Evolutionary conservation across 2,888 invertebrate genomes (phyloP).

Genomic region (Eupithecia vulgata): DNA sequence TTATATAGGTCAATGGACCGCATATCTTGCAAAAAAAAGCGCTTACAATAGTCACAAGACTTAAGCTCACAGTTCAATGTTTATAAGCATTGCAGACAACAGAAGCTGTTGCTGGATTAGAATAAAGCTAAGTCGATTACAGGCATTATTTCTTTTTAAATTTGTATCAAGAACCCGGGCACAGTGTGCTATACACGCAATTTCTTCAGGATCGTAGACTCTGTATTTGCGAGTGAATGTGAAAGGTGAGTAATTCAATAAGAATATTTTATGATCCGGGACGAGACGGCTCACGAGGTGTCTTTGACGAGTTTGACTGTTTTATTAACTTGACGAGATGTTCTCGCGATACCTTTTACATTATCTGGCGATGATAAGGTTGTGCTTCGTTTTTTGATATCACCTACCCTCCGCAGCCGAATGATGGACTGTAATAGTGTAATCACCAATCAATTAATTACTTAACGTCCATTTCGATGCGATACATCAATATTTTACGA

Average conservation of each 20-base stretch:
- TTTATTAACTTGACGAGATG: conserved; percentile 25
- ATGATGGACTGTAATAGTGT: not conserved
- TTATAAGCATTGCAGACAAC: too few species aligned
- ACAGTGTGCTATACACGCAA: conserved; percentile 12
- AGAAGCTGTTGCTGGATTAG: too few species aligned
- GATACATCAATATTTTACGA: conserved; percentile 33
- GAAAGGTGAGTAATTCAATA: conserved; percentile 45
- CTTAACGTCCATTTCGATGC: conserved; percentile 8
- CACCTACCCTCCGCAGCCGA: not conserved
- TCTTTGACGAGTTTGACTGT: conserved; percentile 28
- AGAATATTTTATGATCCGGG: conserved; percentile 44
- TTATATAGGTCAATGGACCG: too few species aligned
- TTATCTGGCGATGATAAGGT: conserved; percentile 3
- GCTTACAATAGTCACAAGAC: too few species aligned
- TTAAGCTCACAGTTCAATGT: too few species aligned
- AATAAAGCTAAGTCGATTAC: not conserved
- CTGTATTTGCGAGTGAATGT: conserved; percentile 39
- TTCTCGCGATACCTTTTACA: conserved; percentile 17
- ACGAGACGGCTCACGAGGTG: conserved; percentile 24
- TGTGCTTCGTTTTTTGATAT: conserved; percentile 4
- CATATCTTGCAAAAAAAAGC: too few species aligned
- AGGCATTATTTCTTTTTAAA: not conserved
- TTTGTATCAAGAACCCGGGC: not conserved
- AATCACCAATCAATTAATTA: not conserved
- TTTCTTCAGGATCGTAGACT: conserved; percentile 5